Conservation (phyloP, 2,888 invertebrate genomes). For the Pediacus dermestoides region DNA sequence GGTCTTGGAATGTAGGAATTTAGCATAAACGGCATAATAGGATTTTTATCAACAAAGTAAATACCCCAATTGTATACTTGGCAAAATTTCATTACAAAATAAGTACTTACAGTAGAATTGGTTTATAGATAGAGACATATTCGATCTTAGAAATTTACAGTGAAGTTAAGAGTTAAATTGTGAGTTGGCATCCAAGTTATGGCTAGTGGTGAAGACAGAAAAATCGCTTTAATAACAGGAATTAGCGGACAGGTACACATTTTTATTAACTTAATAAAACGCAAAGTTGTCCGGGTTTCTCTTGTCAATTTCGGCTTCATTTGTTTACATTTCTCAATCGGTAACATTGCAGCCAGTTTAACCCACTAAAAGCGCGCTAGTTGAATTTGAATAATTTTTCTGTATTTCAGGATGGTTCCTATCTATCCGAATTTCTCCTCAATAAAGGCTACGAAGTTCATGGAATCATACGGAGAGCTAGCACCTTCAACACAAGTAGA, state of each 20-base stretch:
- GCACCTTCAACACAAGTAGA: constrained; percentile 93
- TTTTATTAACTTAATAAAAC: constrained; percentile 32
- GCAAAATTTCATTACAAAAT: no score
- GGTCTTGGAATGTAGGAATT: no score
- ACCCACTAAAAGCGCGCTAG: constrained; percentile 9
- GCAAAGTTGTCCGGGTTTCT: neutral
- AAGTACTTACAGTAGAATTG: no score
- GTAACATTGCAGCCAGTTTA: neutral
- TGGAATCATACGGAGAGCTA: constrained; percentile 90
- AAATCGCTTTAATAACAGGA: constrained; percentile 91
- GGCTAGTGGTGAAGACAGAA: constrained; percentile 43
- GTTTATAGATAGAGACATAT: no score
- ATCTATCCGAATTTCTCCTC: constrained; percentile 89
- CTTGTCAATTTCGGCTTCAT: no score
- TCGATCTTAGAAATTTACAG: no score
- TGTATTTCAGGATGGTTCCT: constrained; percentile 92
- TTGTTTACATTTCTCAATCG: neutral
- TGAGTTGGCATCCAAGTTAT: no score
- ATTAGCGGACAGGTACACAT: constrained; percentile 98
- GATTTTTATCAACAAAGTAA: no score
- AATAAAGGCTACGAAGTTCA: constrained; percentile 93
- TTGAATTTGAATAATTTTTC: constrained; percentile 9
- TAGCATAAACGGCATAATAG: no score
- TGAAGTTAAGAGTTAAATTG: no score
- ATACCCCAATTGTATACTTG: no score